Conservation (phyloP, 2,113 vertebrate genomes). For the Indri indri region DNA sequence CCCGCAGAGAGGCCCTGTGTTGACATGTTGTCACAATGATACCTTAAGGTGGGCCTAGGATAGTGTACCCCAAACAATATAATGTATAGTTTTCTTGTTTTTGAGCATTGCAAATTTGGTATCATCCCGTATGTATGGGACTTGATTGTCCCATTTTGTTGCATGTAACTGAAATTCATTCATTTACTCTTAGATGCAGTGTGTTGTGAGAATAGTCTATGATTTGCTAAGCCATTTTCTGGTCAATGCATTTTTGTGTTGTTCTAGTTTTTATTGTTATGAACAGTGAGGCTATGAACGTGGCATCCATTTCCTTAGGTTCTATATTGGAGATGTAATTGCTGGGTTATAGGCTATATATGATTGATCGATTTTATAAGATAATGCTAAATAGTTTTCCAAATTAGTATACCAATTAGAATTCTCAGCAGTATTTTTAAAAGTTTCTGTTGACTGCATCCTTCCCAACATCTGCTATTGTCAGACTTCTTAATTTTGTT, state of each 20-base stretch:
- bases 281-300: neutral
- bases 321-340: neutral
- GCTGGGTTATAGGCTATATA: neutral
- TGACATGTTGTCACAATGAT: neutral
- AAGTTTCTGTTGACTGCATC: neutral
- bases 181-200: neutral
- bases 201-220: neutral
- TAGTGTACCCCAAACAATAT: neutral
- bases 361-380: neutral
- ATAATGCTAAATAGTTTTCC: neutral
- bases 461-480: neutral
- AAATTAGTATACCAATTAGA: neutral
- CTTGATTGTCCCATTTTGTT: neutral
- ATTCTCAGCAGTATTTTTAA: constrained; percentile 34
- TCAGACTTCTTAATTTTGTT: constrained; percentile 13
- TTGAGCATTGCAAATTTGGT: neutral
- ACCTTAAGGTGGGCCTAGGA: neutral
- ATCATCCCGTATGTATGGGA: neutral
- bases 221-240: neutral
- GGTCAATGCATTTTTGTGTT: neutral
- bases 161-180: neutral
- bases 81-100: neutral
- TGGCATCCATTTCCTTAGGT: neutral
- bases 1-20: neutral
- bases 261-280: neutral